Conservation (phyloP, 1,140 invertebrate species). For the Meloidogyne hapla region DNA sequence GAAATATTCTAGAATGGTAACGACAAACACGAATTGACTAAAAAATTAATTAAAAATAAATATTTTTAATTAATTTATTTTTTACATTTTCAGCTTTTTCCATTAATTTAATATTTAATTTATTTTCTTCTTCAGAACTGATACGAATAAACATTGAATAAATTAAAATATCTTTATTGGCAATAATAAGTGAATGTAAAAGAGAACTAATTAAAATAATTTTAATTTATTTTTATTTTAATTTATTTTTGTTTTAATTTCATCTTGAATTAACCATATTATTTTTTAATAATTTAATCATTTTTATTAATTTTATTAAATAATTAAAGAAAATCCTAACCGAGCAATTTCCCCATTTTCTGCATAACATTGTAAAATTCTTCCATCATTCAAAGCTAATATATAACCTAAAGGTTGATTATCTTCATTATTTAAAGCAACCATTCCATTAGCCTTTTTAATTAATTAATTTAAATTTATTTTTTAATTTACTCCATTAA, state of each 20-base stretch:
- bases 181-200: neutral
- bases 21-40: constrained; percentile 41
- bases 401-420: constrained; percentile 46
- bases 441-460: constrained; percentile 34
- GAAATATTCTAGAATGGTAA: constrained; percentile 45
- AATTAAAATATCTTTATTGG: neutral
- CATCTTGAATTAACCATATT: too few relatives aligned
- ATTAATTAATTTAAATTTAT: too few relatives aligned
- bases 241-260: too few relatives aligned
- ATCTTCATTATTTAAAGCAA: constrained; percentile 37
- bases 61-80: neutral
- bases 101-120: neutral
- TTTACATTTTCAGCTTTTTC: neutral
- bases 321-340: constrained; percentile 13
- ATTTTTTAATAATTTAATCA: too few relatives aligned
- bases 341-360: constrained; percentile 42
- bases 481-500: constrained; percentile 24
- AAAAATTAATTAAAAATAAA: neutral
- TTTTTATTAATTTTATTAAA: too few relatives aligned
- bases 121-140: neutral
- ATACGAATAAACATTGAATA: constrained; percentile 33
- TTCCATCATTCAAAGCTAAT: constrained; percentile 23
- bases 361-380: constrained; percentile 46
- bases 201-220: neutral
- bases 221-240: too few relatives aligned